Evolutionary conservation across 1,140 invertebrate species (phyloP).

Genomic region (Leptinotarsa texana): DNA sequence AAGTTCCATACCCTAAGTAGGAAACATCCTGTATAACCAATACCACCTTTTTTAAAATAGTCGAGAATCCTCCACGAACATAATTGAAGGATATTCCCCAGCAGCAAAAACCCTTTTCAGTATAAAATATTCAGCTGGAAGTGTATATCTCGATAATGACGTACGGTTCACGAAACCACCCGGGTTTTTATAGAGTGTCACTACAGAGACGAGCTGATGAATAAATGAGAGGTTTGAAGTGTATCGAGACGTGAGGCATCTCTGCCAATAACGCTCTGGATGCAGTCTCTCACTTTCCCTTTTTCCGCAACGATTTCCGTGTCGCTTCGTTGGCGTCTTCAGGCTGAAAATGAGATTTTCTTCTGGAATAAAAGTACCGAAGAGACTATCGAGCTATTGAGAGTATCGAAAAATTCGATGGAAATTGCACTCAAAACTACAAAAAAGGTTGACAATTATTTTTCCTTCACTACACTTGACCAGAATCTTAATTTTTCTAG

Average conservation of each 20-base stretch:
- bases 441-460: too few relatives aligned
- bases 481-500: too few relatives aligned
- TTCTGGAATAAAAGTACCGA: background rate
- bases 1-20: too few relatives aligned
- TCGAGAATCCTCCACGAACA: background rate
- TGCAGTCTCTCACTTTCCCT: conserved; percentile 23
- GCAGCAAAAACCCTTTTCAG: conserved; percentile 8
- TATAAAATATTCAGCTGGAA: conserved; percentile 18
- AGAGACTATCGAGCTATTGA: background rate
- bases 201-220: conserved; percentile 27
- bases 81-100: background rate
- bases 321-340: background rate
- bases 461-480: too few relatives aligned
- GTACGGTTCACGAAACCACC: conserved; percentile 15
- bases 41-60: background rate
- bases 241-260: conserved; percentile 28
- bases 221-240: conserved; percentile 39
- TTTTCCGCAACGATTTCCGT: conserved; percentile 19
- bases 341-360: background rate
- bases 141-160: conserved; percentile 16
- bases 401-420: background rate
- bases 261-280: background rate
- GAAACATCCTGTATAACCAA: too few relatives aligned
- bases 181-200: conserved; percentile 20
- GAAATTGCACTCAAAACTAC: too few relatives aligned